Conservation (phyloP, 2,797 vertebrate genomes). For the Hephaestus fuliginosus region DNA sequence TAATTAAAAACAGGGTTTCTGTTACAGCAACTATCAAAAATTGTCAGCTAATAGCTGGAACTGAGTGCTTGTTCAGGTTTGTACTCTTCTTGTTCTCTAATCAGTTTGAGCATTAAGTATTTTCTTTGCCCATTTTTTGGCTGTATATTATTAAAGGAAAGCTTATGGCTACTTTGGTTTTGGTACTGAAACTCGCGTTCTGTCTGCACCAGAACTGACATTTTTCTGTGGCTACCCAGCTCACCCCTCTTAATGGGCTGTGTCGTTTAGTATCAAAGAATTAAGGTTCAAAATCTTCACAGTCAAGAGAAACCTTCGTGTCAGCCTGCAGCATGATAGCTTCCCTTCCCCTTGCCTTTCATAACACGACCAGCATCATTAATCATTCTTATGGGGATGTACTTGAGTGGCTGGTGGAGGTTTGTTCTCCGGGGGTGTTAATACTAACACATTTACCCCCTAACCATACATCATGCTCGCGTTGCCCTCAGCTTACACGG, state of each 20-base stretch:
- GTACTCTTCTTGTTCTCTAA: neutral
- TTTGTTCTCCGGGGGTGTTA: slow-evolving; percentile 66
- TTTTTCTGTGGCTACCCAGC: neutral
- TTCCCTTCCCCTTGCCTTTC: slow-evolving; percentile 56
- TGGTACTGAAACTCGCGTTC: fast-evolving
- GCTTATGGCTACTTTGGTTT: neutral
- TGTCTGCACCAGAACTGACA: neutral
- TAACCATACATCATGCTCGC: slow-evolving; percentile 72
- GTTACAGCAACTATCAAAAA: neutral
- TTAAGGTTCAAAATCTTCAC: slow-evolving; percentile 45
- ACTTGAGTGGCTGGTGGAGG: slow-evolving; percentile 63
- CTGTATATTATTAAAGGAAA: too few species aligned
- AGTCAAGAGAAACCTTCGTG: slow-evolving; percentile 47
- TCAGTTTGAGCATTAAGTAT: neutral
- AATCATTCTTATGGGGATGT: slow-evolving; percentile 71
- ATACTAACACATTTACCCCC: slow-evolving; percentile 70
- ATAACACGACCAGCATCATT: slow-evolving; percentile 71
- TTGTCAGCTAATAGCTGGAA: neutral
- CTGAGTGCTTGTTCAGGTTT: neutral
- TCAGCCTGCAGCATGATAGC: slow-evolving; percentile 55
- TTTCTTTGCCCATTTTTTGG: neutral
- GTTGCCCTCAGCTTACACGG: slow-evolving; percentile 71
- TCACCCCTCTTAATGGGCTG: slow-evolving; percentile 44
- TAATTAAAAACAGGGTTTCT: neutral
- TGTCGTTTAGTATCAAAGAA: slow-evolving; percentile 51